phyloP scores from a whole-genome alignment of 2,113 vertebrate species.

The Melanerpes formicivorus region DNA sequence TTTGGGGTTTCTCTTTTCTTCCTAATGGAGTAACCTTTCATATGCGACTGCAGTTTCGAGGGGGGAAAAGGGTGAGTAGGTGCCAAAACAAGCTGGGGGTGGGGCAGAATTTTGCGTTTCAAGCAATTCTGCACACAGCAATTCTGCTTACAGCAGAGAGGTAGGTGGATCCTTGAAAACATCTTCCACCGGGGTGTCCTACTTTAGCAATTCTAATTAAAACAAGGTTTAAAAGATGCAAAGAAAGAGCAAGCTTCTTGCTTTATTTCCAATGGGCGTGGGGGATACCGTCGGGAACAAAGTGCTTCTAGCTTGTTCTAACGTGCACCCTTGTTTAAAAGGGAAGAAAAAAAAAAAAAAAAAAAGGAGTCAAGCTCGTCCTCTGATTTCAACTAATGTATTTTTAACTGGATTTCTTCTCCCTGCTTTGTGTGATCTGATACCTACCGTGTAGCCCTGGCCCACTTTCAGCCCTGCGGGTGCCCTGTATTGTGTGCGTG shows the following conservation, averaged over 20 bases:
- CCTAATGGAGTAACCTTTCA: neutral
- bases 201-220: conserved; percentile 65
- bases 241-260: conserved; percentile 14
- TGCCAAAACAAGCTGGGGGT: conserved; percentile 11
- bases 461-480: conserved; percentile 57
- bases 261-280: conserved; percentile 56
- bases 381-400: conserved; percentile 72
- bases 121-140: conserved; percentile 26
- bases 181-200: conserved; percentile 23
- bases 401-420: conserved; percentile 51
- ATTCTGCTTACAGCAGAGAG: conserved; percentile 33
- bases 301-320: conserved; percentile 54
- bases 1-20: conserved; percentile 39
- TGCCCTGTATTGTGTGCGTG: neutral
- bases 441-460: conserved; percentile 38
- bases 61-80: neutral
- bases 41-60: neutral
- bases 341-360: conserved; percentile 63
- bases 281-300: conserved; percentile 23
- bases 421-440: conserved; percentile 29
- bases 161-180: conserved; percentile 47
- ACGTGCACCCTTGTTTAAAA: conserved; percentile 78
- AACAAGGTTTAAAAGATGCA: conserved; percentile 40
- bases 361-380: conserved; percentile 71
- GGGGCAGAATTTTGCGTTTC: conserved; percentile 41